Conservation (phyloP, 2,797 vertebrate species). For the Epinephelus awoara region DNA sequence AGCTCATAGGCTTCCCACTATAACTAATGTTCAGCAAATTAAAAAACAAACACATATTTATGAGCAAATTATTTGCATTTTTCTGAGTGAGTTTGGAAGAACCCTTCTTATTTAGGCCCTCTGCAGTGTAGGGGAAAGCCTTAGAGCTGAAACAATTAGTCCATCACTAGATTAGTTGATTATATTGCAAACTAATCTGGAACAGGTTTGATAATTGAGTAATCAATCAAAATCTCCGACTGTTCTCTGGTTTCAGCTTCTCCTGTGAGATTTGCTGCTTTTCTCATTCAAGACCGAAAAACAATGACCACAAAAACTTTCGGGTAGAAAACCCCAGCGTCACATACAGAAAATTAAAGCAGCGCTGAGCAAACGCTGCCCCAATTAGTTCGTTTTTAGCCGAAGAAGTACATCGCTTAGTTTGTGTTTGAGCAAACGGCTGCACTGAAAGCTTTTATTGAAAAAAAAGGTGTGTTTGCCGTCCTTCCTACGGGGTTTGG, state of each 20-base stretch:
- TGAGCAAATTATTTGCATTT: background rate
- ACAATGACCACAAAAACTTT: no score
- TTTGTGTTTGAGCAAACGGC: no score
- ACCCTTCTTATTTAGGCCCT: background rate
- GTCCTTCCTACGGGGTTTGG: no score
- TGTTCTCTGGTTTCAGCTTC: background rate
- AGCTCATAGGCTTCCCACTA: background rate
- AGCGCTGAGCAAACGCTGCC: no score
- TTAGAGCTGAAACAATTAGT: background rate
- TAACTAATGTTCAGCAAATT: background rate
- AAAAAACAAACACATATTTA: background rate
- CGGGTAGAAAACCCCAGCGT: no score
- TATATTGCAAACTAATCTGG: background rate
- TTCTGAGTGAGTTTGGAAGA: background rate
- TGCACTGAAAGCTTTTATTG: no score
- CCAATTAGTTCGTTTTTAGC: no score
- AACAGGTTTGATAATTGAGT: conserved; percentile 1
- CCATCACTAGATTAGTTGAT: background rate
- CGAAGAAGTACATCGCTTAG: no score
- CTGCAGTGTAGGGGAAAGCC: background rate
- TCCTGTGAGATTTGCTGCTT: background rate
- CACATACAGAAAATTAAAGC: no score
- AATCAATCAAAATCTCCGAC: background rate
- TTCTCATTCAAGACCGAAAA: background rate
- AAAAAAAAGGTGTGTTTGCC: no score